These are phyloP conservation scores for Percopsis omiscomaycus DNA, from an alignment of 2,797 vertebrate genomes.

Conservation along the genomic window DNA sequence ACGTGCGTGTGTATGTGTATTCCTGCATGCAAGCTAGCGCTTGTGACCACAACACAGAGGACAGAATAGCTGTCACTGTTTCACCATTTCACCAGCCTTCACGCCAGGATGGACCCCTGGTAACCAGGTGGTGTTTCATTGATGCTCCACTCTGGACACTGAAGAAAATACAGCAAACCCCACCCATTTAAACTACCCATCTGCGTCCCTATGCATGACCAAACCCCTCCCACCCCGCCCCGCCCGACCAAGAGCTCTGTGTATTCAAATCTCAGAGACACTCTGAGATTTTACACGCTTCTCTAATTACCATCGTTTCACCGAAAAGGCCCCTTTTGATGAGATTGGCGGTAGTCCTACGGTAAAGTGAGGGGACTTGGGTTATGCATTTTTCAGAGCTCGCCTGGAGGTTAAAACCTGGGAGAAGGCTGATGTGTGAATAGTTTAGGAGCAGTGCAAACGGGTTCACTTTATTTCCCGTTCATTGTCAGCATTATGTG, in stretches of 20 bases:
- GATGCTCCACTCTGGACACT: conserved; percentile 54
- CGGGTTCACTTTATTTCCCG: conserved; percentile 18
- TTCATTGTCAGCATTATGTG: conserved; percentile 68
- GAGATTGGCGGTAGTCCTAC: conserved; percentile 63
- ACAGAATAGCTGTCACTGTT: no score
- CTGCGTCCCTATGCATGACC: conserved; percentile 67
- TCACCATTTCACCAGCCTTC: no score
- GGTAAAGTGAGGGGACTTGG: conserved; percentile 65
- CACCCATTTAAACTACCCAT: conserved; percentile 65
- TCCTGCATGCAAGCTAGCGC: not conserved
- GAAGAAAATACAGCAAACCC: conserved; percentile 64
- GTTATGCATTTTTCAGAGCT: conserved; percentile 76
- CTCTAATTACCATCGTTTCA: conserved; percentile 69
- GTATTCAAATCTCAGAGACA: conserved; percentile 67
- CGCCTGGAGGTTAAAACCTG: conserved; percentile 69
- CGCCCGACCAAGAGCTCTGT: conserved; percentile 7
- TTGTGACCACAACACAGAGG: not conserved
- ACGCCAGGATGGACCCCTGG: no score
- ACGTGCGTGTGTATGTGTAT: conserved; percentile 1
- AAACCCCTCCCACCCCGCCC: conserved; percentile 42
- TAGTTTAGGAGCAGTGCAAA: conserved; percentile 59
- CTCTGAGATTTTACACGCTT: conserved; percentile 61
- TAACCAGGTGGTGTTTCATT: conserved; percentile 39
- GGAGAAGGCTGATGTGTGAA: conserved; percentile 72
- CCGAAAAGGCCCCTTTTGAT: conserved; percentile 59